phyloP scores from a whole-genome alignment of 2,797 vertebrate genomes.

The Delichon dasypus region DNA sequence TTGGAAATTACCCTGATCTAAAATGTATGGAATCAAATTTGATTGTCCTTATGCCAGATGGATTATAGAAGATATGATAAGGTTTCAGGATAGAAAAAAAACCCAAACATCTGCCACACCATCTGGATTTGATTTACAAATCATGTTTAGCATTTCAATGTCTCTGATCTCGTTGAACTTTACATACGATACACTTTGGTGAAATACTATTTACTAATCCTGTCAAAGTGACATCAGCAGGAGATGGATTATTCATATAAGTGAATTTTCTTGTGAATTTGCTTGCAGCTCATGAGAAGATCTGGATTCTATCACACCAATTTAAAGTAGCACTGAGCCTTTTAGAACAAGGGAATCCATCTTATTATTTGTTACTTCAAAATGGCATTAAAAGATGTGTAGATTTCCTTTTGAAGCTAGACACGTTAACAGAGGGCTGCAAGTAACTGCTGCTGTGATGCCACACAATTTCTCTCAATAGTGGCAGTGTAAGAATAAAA shows the following conservation, averaged over 20 bases:
- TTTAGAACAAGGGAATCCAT: not conserved
- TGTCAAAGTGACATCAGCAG: not conserved
- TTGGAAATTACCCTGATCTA: not conserved
- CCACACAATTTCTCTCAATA: not conserved
- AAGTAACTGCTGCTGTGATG: not conserved
- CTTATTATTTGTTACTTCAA: not conserved
- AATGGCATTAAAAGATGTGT: not conserved
- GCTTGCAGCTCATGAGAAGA: not conserved
- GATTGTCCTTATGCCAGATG: not conserved
- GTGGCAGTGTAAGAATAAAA: not conserved
- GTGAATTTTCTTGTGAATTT: not conserved
- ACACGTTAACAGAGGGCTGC: not conserved
- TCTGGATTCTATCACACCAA: not conserved
- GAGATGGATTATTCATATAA: not conserved
- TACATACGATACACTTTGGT: not conserved
- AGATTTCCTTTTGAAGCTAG: not conserved
- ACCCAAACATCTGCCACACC: not conserved
- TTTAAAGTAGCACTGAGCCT: not conserved
- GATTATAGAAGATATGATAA: not conserved
- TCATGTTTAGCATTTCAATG: not conserved
- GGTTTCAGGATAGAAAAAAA: not conserved
- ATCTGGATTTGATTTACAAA: conserved; percentile 11
- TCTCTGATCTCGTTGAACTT: not conserved
- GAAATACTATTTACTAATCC: not conserved
- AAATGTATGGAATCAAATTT: not conserved